Evolutionary conservation across 2,888 invertebrate species (phyloP).

Genomic region (Rutpela maculata): DNA sequence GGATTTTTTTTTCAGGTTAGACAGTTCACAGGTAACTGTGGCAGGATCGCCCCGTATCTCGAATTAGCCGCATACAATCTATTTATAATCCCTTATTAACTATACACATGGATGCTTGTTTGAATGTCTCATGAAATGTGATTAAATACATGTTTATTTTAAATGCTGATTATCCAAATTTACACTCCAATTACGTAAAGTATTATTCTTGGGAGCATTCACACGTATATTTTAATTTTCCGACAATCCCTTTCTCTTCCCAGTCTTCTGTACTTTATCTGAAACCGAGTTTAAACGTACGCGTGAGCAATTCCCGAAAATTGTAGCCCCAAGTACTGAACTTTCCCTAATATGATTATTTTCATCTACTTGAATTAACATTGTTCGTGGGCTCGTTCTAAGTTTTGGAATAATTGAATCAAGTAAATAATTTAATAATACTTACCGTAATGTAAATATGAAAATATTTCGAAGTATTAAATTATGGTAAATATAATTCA

Average conservation of each 20-base stretch:
- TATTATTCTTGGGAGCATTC: not conserved
- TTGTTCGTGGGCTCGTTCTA: constrained; percentile 2
- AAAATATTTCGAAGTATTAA: no score
- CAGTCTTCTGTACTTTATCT: not conserved
- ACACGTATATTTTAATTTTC: not conserved
- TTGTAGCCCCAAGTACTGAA: not conserved
- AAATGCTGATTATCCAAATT: not conserved
- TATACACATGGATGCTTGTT: no score
- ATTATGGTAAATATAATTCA: no score
- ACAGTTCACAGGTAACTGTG: no score
- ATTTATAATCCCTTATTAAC: no score
- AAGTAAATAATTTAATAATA: not conserved
- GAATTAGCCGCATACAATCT: no score
- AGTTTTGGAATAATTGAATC: not conserved
- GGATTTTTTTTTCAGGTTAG: no score
- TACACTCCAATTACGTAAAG: not conserved
- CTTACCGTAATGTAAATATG: no score
- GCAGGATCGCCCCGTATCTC: no score
- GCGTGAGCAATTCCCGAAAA: not conserved
- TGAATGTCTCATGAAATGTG: no score
- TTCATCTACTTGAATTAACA: not conserved
- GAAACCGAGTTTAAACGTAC: not conserved
- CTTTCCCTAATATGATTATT: not conserved
- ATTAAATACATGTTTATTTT: not conserved
- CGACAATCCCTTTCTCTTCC: not conserved